Evolutionary conservation across 2,888 invertebrate species (phyloP).

Genomic region (Bombylius discolor): DNA sequence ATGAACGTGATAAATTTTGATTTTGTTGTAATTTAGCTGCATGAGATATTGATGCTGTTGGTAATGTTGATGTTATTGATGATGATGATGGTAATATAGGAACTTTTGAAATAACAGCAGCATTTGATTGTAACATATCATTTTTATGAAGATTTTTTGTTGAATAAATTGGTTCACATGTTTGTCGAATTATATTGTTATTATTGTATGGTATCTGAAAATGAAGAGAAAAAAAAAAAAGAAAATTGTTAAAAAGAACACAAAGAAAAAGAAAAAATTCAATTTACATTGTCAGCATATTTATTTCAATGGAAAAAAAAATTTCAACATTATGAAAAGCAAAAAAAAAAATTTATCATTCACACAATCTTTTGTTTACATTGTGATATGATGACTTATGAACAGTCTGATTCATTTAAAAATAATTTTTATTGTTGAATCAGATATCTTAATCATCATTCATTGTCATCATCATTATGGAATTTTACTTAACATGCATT

Average conservation of each 20-base stretch:
- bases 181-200: constrained; percentile 43
- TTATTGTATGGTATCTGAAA: constrained; percentile 62
- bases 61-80: neutral
- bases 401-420: too few relatives aligned
- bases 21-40: neutral
- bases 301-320: constrained; percentile 16
- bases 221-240: constrained; percentile 9
- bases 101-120: neutral
- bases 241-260: neutral
- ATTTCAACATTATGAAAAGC: too few relatives aligned
- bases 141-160: constrained; percentile 46
- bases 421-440: too few relatives aligned
- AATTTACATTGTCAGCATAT: constrained; percentile 4
- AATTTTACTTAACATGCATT: too few relatives aligned
- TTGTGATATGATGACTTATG: too few relatives aligned
- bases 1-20: neutral
- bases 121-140: neutral
- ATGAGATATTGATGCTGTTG: neutral
- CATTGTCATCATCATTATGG: too few relatives aligned
- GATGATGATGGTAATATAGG: too few relatives aligned
- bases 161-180: constrained; percentile 62
- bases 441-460: too few relatives aligned
- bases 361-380: too few relatives aligned
- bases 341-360: too few relatives aligned
- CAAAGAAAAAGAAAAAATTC: constrained; percentile 20